Evolutionary conservation across 2,113 vertebrate species (phyloP).

Genomic region (Dipodomys merriami): DNA sequence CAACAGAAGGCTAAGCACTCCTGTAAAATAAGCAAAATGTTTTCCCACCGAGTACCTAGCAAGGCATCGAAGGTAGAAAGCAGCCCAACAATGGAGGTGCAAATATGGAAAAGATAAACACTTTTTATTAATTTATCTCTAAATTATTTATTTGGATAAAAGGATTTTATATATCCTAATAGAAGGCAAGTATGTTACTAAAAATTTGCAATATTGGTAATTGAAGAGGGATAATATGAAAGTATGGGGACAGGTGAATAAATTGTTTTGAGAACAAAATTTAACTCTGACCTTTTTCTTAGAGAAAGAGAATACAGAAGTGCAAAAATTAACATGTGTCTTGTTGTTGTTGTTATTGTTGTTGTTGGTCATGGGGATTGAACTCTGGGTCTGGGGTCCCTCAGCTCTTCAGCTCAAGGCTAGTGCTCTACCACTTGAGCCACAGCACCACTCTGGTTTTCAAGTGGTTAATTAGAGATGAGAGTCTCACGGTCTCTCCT

Average conservation of each 20-base stretch:
- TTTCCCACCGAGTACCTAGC: background rate
- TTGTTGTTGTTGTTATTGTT: background rate
- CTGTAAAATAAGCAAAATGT: background rate
- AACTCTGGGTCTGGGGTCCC: too few relatives aligned
- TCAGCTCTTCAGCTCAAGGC: too few relatives aligned
- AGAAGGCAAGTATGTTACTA: background rate
- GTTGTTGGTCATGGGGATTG: too few relatives aligned
- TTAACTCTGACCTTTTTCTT: constrained; percentile 20
- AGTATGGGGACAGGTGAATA: background rate
- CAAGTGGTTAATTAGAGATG: too few relatives aligned
- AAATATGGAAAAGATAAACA: background rate
- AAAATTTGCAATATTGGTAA: background rate
- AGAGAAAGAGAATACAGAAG: background rate
- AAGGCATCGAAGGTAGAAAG: background rate
- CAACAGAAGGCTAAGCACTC: background rate
- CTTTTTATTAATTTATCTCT: background rate
- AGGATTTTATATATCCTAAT: background rate
- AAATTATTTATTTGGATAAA: background rate
- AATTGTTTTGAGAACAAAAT: background rate
- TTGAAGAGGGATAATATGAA: background rate
- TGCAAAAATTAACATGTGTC: background rate
- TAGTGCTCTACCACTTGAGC: too few relatives aligned
- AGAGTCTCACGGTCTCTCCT: too few relatives aligned
- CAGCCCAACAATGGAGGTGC: background rate
- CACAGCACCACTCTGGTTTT: too few relatives aligned